Base-by-base conservation (phyloP, 2,797 vertebrate genomes). In the Echiichthys vipera region DNA sequence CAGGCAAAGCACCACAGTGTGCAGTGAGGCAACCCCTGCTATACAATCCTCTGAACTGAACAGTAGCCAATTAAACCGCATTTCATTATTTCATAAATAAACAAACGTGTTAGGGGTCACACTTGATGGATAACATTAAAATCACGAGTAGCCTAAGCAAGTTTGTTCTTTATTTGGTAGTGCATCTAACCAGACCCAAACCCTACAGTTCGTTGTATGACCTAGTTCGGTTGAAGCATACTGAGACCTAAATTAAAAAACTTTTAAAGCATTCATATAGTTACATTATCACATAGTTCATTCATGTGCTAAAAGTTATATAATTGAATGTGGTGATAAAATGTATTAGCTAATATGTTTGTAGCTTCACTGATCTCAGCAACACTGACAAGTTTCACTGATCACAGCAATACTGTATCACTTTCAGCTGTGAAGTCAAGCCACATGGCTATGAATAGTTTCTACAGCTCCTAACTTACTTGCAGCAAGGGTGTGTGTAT, bases 361-460 rank as follows among this genome's bases (percentile, higher is more conserved):
- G 9, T 30, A 50, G 47, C 25, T 50, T n/a, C n/a, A n/a, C n/a
- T n/a, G n/a, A n/a, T n/a, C n/a, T n/a, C n/a, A n/a, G n/a, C n/a
- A n/a, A n/a, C n/a, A n/a, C 32, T 50, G 22, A n/a, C 8, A 32
- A 32, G 30, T 8, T 61, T 34, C 10, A 36, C 29, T 36, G 34
- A 54, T 71, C n/a, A 46, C 32, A 65, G 17, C 25, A 67, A 27
- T 50, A 24, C 32, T 50, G 22, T 58, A 73, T 56, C 5, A 3
- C 18, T 40, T 57, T 72, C n/a, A 55, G 58, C 18, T 50, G 40
- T 57, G 47, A 74, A 63, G 58, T 69, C n/a, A 11, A 70, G 32
- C 39, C 55, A 27, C 42, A 46, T 24, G 12, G 22, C 34, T 25
- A 65, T n/a, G 36, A 77, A 69, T 74, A 50, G 27, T 36, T 58